These are phyloP conservation scores for Aphidius ervi DNA, from an alignment of 1,140 invertebrate genomes.

Conservation along the genomic window DNA sequence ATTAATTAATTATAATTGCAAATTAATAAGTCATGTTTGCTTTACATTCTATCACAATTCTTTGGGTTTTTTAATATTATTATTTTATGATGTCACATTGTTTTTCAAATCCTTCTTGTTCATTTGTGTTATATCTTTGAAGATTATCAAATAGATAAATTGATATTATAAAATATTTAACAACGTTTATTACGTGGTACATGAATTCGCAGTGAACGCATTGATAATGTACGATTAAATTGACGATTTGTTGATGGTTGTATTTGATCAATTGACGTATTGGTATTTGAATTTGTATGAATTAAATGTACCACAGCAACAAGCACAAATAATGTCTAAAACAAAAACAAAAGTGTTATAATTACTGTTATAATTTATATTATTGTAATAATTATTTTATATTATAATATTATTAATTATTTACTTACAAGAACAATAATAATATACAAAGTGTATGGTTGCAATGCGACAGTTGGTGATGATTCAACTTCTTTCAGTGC, in stretches of 20 bases:
- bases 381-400: not conserved
- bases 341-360: conserved; percentile 17
- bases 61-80: conserved; percentile 14
- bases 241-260: conserved; percentile 70
- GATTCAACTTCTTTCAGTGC: conserved; percentile 76
- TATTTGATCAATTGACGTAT: conserved; percentile 51
- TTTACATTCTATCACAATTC: conserved; percentile 37
- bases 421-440: conserved; percentile 74
- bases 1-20: conserved; percentile 32
- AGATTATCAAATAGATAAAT: conserved; percentile 5
- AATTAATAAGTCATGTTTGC: conserved; percentile 33
- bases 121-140: conserved; percentile 22
- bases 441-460: conserved; percentile 79
- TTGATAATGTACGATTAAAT: conserved; percentile 81
- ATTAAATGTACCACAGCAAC: conserved; percentile 65
- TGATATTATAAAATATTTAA: conserved; percentile 33
- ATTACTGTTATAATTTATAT: no score
- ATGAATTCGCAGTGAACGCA: conserved; percentile 68
- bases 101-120: conserved; percentile 9
- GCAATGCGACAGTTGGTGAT: conserved; percentile 67
- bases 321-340: conserved; percentile 71
- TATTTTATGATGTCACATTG: not conserved
- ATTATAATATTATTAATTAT: no score
- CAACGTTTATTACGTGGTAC: conserved; percentile 51
- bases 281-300: no score